phyloP scores from a whole-genome alignment of 2,888 invertebrate species.

The Julus scanicus region DNA sequence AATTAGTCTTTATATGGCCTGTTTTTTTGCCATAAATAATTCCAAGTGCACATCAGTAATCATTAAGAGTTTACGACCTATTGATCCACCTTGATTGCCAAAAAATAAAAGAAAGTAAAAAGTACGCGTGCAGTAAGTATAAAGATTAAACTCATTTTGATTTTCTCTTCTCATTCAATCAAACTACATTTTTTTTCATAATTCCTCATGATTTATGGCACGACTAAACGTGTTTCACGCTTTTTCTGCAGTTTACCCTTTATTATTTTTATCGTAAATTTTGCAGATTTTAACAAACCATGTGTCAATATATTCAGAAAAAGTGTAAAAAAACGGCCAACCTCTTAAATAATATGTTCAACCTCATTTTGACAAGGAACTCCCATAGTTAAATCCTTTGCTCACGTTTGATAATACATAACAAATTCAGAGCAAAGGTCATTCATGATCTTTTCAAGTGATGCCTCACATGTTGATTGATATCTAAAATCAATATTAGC shows the following conservation, averaged over 20 bases:
- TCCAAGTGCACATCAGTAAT: conserved; percentile 7
- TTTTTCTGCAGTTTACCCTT: not conserved
- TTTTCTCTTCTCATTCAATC: not conserved
- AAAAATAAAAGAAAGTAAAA: not conserved
- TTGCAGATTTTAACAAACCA: not conserved
- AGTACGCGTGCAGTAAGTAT: not conserved
- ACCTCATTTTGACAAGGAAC: conserved; percentile 40
- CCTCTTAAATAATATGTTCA: conserved; percentile 39
- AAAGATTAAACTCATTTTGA: not conserved
- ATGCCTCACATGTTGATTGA: not conserved
- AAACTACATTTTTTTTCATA: not conserved
- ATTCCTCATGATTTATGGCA: not conserved
- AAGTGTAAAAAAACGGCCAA: conserved; percentile 20
- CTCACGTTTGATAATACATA: not conserved
- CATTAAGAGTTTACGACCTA: not conserved
- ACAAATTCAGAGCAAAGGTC: not conserved
- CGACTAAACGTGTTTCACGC: conserved; percentile 34
- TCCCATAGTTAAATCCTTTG: conserved; percentile 22
- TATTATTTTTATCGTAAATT: not conserved
- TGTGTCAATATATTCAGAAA: conserved; percentile 14
- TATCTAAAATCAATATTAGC: conserved; percentile 30
- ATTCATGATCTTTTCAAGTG: not conserved
- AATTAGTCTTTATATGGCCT: conserved; percentile 5
- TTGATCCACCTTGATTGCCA: conserved; percentile 26
- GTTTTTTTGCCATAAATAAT: not conserved